Conservation (phyloP, 2,797 vertebrate species). For the Sebastes oblongus region DNA sequence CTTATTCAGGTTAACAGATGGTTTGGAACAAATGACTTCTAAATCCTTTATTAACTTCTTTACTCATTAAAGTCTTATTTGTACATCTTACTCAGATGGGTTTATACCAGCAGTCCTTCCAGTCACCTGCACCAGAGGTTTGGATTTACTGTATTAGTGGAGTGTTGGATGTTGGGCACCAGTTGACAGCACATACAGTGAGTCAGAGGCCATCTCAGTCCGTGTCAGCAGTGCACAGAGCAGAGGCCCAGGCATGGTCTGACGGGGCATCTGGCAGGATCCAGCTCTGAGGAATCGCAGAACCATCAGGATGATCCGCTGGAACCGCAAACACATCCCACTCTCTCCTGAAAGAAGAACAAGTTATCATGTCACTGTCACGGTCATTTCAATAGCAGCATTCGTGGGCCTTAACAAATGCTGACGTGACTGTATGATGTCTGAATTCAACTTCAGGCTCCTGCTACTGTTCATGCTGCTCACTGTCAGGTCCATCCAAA, state of each 20-base stretch:
- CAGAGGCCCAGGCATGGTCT: slow-evolving; percentile 87
- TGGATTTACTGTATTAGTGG: neutral
- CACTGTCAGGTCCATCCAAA: neutral
- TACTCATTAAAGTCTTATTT: neutral
- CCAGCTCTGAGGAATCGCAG: slow-evolving; percentile 88
- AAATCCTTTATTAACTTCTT: neutral
- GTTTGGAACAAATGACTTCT: neutral
- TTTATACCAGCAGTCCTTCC: neutral
- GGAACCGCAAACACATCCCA: slow-evolving; percentile 92
- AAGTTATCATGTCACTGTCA: neutral
- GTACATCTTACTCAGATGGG: neutral
- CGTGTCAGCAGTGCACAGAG: slow-evolving; percentile 70
- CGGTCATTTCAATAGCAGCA: neutral
- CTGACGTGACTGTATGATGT: too few species aligned
- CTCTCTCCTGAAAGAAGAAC: slow-evolving; percentile 82
- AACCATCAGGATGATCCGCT: slow-evolving; percentile 87
- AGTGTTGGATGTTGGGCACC: too few species aligned
- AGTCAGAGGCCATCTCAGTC: neutral
- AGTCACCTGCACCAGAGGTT: neutral
- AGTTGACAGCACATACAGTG: neutral
- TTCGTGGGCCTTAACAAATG: neutral
- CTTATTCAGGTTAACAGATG: neutral
- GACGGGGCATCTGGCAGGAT: slow-evolving; percentile 87
- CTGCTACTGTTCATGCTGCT: neutral
- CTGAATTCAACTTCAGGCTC: neutral